phyloP scores from a whole-genome alignment of 2,888 invertebrate genomes.

The Athripsodes cinereus region DNA sequence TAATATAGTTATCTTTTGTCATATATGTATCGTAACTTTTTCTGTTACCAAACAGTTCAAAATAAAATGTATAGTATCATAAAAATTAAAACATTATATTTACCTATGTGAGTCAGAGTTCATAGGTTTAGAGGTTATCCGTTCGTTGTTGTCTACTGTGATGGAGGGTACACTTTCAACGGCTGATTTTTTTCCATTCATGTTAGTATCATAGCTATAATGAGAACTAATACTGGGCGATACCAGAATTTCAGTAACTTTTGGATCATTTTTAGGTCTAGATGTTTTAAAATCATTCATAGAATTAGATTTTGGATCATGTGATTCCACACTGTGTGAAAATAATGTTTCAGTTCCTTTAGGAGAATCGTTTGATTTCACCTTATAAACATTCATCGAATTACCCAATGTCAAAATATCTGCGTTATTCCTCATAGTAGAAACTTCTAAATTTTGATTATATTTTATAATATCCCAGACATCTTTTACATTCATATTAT shows the following conservation, averaged over 20 bases:
- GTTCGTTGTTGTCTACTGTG: constrained; percentile 7
- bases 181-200: background rate
- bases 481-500: constrained; percentile 21
- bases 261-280: background rate
- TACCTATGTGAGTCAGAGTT: background rate
- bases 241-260: background rate
- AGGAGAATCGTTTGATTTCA: background rate
- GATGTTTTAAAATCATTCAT: background rate
- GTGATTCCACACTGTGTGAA: background rate
- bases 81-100: too few relatives aligned
- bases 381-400: background rate
- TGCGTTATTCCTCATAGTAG: background rate
- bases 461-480: constrained; percentile 26
- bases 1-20: too few relatives aligned
- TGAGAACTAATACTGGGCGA: background rate
- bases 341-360: background rate
- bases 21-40: too few relatives aligned
- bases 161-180: constrained; percentile 22
- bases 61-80: too few relatives aligned
- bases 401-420: background rate
- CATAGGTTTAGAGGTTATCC: constrained; percentile 6
- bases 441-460: constrained; percentile 20
- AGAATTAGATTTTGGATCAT: too few relatives aligned
- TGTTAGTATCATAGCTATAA: background rate
- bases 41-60: too few relatives aligned